Percentiles rank a stretch among this genome's conserved stretches.
These are phyloP conservation scores for Zosterops hypoxanthus DNA, from an alignment of 2,113 vertebrate species.

Conservation along the genomic window DNA sequence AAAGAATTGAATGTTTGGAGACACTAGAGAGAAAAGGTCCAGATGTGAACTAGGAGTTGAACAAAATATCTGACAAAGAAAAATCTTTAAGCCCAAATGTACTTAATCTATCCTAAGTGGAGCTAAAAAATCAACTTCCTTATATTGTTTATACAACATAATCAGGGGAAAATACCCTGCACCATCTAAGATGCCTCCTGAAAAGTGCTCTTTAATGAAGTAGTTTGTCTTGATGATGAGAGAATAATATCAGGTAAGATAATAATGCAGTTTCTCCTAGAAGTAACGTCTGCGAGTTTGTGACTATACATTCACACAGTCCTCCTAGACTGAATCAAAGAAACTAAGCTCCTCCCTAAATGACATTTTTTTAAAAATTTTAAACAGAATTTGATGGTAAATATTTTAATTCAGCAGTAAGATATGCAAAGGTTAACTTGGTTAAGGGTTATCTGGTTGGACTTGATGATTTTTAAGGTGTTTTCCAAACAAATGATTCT, in stretches of 20 bases:
- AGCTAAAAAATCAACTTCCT: neutral
- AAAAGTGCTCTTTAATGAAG: neutral
- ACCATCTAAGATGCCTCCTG: neutral
- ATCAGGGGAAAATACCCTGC: neutral
- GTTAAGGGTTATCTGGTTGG: neutral
- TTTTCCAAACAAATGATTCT: neutral
- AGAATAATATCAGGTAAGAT: neutral
- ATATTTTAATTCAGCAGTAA: neutral
- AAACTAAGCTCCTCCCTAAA: neutral
- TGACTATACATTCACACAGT: neutral
- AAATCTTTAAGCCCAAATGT: neutral
- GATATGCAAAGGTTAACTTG: neutral
- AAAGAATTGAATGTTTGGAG: neutral
- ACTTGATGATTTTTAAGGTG: neutral
- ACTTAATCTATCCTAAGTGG: neutral
- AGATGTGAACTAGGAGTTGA: neutral
- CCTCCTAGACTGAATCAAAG: neutral
- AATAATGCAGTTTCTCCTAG: neutral
- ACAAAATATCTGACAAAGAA: neutral
- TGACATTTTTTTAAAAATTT: neutral
- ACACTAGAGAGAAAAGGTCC: neutral
- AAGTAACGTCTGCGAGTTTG: neutral
- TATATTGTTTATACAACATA: neutral
- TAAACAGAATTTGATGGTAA: neutral
- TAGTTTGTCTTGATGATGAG: neutral